Conservation (phyloP, 1,140 invertebrate species). For the Euura saliciscinereae region DNA sequence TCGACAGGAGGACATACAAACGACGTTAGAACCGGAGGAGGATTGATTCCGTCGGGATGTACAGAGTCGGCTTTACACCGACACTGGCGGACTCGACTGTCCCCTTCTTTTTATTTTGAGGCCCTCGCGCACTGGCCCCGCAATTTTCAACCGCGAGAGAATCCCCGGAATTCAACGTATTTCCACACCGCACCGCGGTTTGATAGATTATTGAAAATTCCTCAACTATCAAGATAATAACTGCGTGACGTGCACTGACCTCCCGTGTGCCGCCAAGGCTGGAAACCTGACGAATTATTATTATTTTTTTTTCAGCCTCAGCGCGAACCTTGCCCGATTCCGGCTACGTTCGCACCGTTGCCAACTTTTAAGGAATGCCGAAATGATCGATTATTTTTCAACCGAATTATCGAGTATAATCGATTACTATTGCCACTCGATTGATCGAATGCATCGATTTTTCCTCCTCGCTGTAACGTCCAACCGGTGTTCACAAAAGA, state of each 20-base stretch:
- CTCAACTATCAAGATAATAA: slow-evolving; percentile 30
- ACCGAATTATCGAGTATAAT: too few species aligned
- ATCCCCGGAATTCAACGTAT: slow-evolving; percentile 27
- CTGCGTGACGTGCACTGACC: slow-evolving; percentile 56
- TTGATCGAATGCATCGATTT: too few species aligned
- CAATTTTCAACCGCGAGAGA: slow-evolving; percentile 32
- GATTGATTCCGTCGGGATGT: background rate
- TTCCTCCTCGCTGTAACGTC: too few species aligned
- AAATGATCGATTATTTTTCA: too few species aligned
- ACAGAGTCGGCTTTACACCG: background rate
- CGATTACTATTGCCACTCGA: too few species aligned
- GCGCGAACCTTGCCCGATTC: too few species aligned
- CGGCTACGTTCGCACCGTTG: too few species aligned
- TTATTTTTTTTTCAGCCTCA: too few species aligned
- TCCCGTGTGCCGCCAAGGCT: slow-evolving; percentile 30
- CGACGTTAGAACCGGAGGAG: background rate
- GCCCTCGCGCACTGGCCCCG: slow-evolving; percentile 25
- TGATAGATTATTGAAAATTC: background rate
- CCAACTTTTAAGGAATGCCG: too few species aligned
- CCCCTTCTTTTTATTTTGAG: slow-evolving; percentile 13
- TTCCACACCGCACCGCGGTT: slow-evolving; percentile 17
- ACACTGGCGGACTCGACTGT: too few species aligned
- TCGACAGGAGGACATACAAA: slow-evolving; percentile 26
- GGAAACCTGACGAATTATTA: background rate
- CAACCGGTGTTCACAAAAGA: too few species aligned